These are phyloP conservation scores for Donacobius atricapilla DNA, from an alignment of 2,113 vertebrate species.

Conservation along the genomic window DNA sequence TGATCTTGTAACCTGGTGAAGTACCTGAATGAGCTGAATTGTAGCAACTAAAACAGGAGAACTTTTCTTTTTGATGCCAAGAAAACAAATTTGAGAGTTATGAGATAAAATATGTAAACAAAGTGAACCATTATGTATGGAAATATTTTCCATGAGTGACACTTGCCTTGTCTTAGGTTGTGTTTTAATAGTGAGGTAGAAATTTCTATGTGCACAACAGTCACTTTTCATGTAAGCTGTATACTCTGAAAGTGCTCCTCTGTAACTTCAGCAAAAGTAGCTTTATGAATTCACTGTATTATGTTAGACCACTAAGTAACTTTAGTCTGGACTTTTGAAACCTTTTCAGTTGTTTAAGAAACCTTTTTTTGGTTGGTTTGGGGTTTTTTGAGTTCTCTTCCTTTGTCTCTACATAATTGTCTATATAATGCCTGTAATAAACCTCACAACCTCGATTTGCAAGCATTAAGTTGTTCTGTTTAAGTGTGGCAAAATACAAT, in stretches of 20 bases:
- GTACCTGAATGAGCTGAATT: background rate
- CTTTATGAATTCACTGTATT: background rate
- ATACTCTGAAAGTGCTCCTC: background rate
- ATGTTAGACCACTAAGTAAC: background rate
- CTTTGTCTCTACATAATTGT: background rate
- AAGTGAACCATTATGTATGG: background rate
- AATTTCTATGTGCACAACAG: background rate
- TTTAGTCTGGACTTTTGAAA: background rate
- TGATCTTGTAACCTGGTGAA: background rate
- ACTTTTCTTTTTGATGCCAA: background rate
- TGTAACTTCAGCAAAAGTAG: background rate
- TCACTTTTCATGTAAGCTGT: background rate
- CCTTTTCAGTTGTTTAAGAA: background rate
- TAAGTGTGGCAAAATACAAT: background rate
- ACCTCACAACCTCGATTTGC: background rate
- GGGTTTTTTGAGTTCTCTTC: background rate
- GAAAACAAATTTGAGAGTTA: background rate
- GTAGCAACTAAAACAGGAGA: background rate
- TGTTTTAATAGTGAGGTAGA: background rate
- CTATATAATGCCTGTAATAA: background rate
- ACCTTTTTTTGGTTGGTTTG: rapidly evolving
- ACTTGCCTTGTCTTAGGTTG: background rate
- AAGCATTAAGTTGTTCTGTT: background rate
- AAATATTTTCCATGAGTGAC: background rate
- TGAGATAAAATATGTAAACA: background rate